Base-by-base conservation (phyloP, 2,113 vertebrate species). In the Alligator mississippiensis region DNA sequence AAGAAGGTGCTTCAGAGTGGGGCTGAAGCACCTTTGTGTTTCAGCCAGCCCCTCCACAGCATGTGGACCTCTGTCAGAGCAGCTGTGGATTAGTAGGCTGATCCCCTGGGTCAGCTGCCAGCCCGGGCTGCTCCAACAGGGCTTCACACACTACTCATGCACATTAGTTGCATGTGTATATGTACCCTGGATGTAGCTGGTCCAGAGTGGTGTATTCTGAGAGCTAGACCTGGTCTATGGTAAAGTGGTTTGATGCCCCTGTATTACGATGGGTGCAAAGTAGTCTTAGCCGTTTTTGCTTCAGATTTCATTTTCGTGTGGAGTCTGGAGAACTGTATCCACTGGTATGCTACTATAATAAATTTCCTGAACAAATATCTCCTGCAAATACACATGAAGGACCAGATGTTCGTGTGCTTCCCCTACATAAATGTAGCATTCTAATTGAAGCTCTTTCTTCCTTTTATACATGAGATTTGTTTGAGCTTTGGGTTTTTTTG, bases 351-450 rank as follows among this genome's bases (percentile, higher is more conserved):
- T 91, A 92, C 82, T 90, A 64, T 21, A 87, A 88, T 30, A 87
- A n/a, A 84, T 80, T 94, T 94, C 54, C 79, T 85, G n/a, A 93
- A 85, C 77, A 87, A 89, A 89, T 88, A 18, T 64, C 55, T 91
- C 58, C 79, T 88, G 72, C 92, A 88, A 89, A 76, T 61, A 84
- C 62, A 85, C 47, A 79, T 28, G 47, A 9, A 95, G 34, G 18
- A 90, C 58, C 79, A 93, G 87, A 95, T 76, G 59, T 90, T 62
- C 85, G 3, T 74, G 22, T 63, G 47, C 79, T 94, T 92, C 34
- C 34, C 77, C 55, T 61, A 77, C 70, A 70, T 66, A 93, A 85
- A 84, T 80, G 58, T 55, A 38, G 18, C 38, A 84, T 11, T 82
- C 9, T 38, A 82, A 87, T 61, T 87, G 88, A 90, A 87, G 57